phyloP scores from a whole-genome alignment of 2,888 invertebrate genomes.

The Caenorhabditis drosophilae region DNA sequence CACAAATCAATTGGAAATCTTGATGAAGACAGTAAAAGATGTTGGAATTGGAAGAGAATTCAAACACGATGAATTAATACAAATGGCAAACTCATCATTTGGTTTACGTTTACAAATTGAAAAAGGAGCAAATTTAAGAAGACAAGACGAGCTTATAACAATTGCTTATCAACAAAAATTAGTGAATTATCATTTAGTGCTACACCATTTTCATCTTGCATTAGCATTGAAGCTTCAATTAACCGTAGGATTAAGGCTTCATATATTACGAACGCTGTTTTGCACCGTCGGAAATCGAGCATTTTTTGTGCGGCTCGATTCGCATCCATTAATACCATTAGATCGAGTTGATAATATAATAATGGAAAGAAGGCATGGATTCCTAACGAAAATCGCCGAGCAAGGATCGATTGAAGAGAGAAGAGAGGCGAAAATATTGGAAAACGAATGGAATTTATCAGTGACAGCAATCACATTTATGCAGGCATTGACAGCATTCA shows the following conservation, averaged over 20 bases:
- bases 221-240: conserved; percentile 41
- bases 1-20: conserved; percentile 23
- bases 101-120: conserved; percentile 11
- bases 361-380: conserved; percentile 50
- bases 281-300: conserved; percentile 55
- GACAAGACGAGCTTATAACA: conserved; percentile 38
- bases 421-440: conserved; percentile 21
- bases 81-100: conserved; percentile 32
- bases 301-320: conserved; percentile 57
- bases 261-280: conserved; percentile 40
- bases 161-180: conserved; percentile 45
- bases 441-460: conserved; percentile 42
- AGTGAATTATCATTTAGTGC: conserved; percentile 61
- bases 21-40: conserved; percentile 34
- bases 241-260: conserved; percentile 32
- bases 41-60: conserved; percentile 16
- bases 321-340: conserved; percentile 62
- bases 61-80: conserved; percentile 29
- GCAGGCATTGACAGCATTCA: conserved; percentile 36
- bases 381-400: conserved; percentile 51
- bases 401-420: conserved; percentile 29
- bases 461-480: conserved; percentile 40
- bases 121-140: background rate
- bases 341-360: conserved; percentile 52
- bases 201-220: conserved; percentile 61